These are phyloP conservation scores for Neuroterus valhalla DNA, from an alignment of 1,140 invertebrate species.

Conservation along the genomic window DNA sequence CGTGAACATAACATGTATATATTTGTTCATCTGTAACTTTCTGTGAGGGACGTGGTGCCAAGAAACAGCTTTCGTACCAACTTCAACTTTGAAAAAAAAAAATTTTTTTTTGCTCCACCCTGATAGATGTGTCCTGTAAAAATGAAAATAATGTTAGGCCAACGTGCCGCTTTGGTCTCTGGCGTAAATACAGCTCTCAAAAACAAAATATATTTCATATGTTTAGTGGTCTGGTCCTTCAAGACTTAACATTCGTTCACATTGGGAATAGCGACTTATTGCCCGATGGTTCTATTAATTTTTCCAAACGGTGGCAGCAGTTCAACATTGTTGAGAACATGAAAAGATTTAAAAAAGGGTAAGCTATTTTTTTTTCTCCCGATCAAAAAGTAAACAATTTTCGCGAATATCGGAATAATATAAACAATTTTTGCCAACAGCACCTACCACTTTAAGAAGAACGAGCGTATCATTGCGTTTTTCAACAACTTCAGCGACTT, in stretches of 20 bases:
- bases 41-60: no score
- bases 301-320: slow-evolving; percentile 98
- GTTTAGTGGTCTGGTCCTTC: slow-evolving; percentile 95
- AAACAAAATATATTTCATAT: slow-evolving; percentile 46
- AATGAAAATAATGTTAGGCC: no score
- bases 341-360: slow-evolving; percentile 97
- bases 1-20: no score
- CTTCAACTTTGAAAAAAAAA: no score
- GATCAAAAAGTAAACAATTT: slow-evolving; percentile 19
- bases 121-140: no score
- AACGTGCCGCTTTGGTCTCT: no score
- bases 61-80: no score
- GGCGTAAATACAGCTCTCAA: no score
- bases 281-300: slow-evolving; percentile 93
- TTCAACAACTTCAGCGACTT: slow-evolving; percentile 98
- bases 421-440: slow-evolving; percentile 71
- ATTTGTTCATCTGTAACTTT: no score
- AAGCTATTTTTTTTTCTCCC: slow-evolving; percentile 62
- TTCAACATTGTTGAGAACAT: slow-evolving; percentile 98
- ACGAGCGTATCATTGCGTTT: slow-evolving; percentile 94
- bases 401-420: background rate
- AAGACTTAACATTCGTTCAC: slow-evolving; percentile 99
- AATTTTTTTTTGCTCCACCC: no score
- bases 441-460: slow-evolving; percentile 91
- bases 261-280: slow-evolving; percentile 95